Conservation (phyloP, 2,113 vertebrate genomes). For the Melospiza melodia region DNA sequence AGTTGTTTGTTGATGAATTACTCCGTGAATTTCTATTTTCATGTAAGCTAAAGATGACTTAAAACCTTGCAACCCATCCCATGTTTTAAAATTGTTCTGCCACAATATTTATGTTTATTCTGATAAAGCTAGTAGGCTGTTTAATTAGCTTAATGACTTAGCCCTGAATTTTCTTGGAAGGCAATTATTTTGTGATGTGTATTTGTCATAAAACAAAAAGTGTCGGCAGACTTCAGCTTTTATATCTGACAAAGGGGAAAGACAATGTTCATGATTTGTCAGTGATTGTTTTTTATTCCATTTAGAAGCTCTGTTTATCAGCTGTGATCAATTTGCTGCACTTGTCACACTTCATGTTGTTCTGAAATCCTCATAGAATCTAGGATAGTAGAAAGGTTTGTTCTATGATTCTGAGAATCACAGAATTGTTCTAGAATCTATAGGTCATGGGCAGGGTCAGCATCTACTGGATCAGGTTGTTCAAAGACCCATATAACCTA, state of each 20-base stretch:
- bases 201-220: background rate
- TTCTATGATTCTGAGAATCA: background rate
- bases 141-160: background rate
- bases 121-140: background rate
- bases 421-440: background rate
- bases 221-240: background rate
- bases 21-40: background rate
- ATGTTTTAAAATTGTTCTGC: background rate
- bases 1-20: background rate
- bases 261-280: background rate
- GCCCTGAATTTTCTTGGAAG: background rate
- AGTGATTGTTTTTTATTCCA: background rate
- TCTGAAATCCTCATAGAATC: background rate
- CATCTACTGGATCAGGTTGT: background rate
- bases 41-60: background rate
- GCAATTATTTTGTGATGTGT: background rate
- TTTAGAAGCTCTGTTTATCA: background rate
- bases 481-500: background rate
- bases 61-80: background rate
- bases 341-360: accelerated
- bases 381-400: background rate
- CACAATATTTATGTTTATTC: background rate
- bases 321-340: background rate
- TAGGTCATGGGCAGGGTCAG: background rate
- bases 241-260: background rate